Base-by-base conservation (phyloP, 2,888 invertebrate species). In the Conistra vaccinii region DNA sequence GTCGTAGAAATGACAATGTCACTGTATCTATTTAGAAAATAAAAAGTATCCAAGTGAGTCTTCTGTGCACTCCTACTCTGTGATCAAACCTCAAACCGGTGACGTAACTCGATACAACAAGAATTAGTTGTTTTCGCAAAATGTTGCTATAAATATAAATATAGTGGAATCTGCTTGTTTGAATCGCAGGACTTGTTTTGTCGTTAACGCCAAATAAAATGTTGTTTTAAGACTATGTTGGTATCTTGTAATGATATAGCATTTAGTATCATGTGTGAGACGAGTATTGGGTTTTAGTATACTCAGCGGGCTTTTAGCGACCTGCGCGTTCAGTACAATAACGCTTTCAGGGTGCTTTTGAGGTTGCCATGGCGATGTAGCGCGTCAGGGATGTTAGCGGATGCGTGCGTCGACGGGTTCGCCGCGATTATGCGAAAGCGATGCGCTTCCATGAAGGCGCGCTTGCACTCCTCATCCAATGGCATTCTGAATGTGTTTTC, bases 91-190 rank as follows among this genome's bases (percentile, higher is more conserved):
- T 75, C 78, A 76, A 85, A 70, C 72, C 70, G 75, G 63, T 84
- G 88, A 87, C 84, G 81, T 81, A 75, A 87, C 66, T 29, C 57
- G 70, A 81, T 81, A 70, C 77, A 80, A 84, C 80, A 84, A 81
- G 85, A 85, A 85, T 81, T 85, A 63, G 85, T 75, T 81, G 81
- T 84, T 81, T 81, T 85, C 76, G 77, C 76, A 65, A 87, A 84
- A 84, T 80, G 67, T 73, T 60, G 69, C 67, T 76, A 83, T 69
- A 80, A 69, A 83, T 84, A 80, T 71, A 75, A 51, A 26, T 67
- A 84, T 62, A 73, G 62, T 60, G 69, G 70, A 68, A 73, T 73
- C 73, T 70, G 63, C 60, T 76, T 67, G 81, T 77, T 63, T 35
- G 74, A 72, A 78, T 35, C 26, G 55, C 39, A 62, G 51, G 73